These are phyloP conservation scores for Rhinoderma darwinii DNA, from an alignment of 2,113 vertebrate genomes.

Conservation along the genomic window DNA sequence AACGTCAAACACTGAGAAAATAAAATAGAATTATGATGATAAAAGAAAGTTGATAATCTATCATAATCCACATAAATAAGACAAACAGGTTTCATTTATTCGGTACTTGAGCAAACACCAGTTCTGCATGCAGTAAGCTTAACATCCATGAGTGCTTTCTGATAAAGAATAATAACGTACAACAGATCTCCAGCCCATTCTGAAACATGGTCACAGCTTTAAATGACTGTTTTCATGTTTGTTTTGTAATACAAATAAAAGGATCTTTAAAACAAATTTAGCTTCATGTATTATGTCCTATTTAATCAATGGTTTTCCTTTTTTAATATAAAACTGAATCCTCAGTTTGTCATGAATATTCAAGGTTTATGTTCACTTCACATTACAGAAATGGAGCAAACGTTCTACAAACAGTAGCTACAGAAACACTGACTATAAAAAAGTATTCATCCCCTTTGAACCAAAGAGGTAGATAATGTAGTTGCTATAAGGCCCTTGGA, in stretches of 20 bases:
- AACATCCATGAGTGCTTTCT: conserved; percentile 10
- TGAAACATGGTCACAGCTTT: background rate
- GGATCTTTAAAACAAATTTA: background rate
- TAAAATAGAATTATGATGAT: conserved; percentile 47
- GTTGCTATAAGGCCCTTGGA: no score
- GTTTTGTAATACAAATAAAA: conserved; percentile 6
- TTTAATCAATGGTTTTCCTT: background rate
- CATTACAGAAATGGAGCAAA: background rate
- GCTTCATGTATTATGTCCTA: background rate
- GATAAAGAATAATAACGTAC: conserved; percentile 13
- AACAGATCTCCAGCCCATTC: conserved; percentile 2
- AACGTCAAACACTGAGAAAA: conserved; percentile 40
- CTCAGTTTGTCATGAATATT: background rate
- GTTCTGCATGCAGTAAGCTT: background rate
- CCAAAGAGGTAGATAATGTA: no score
- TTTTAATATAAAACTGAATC: background rate
- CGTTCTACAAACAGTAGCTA: background rate
- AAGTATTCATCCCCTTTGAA: no score
- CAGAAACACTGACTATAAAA: no score
- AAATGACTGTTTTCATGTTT: conserved; percentile 16
- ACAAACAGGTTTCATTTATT: conserved; percentile 45
- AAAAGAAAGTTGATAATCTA: conserved; percentile 34
- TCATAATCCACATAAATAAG: conserved; percentile 48
- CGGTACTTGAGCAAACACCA: conserved; percentile 38
- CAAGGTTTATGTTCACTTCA: background rate